Base-by-base conservation (phyloP, 2,888 invertebrate genomes). In the Ernsta delagoae region DNA sequence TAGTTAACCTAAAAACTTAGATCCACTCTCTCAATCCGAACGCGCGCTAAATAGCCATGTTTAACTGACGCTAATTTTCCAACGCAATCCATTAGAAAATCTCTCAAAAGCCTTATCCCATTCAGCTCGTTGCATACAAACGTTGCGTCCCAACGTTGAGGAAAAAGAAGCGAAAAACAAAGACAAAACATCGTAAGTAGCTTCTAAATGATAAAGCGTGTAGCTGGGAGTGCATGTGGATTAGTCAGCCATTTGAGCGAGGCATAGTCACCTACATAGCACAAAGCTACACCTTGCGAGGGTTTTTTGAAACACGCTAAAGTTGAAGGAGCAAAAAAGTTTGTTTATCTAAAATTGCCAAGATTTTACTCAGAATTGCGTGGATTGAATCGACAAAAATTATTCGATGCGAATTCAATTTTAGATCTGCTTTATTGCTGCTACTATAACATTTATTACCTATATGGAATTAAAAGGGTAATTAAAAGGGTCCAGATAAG, bases 151-250 rank as follows among this genome's bases (percentile, higher is more conserved):
- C 53, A 48, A 48, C 48, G 60, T 60, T 34, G 54, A 50, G 54
- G 9, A 45, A 34, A 67, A 45, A 61, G 39, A 24, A 54, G 50
- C 12, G 60, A 59, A 60, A 53, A 66, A 60, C 61, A 11, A 5
- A 68, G 68, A 68, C 68, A 68, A 68, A 68, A 68, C 36, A 4
- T 39, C 68, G 68, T 68, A 68, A 68, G 62, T 68, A 68, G 68
- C 68, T 68, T 62, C 68, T 62, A 68, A 68, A 68, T 68, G 62
- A 68, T 68, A 62, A 68, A 68, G 56, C 61, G 34, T 8, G 48
- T 48, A 48, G 48, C 36, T 16, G 12, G 12, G 64, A 64, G 64
- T 43, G 45, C 48, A 48, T 54, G 41, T 41, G 60, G 57, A 68
- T 68, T 68, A 68, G 68, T 62, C 57, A 67, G 68, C 61, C 62